Percentiles rank a stretch among this genome's conserved stretches.
These are phyloP conservation scores for Acropternis orthonyx DNA, from an alignment of 2,797 vertebrate genomes.

Conservation along the genomic window DNA sequence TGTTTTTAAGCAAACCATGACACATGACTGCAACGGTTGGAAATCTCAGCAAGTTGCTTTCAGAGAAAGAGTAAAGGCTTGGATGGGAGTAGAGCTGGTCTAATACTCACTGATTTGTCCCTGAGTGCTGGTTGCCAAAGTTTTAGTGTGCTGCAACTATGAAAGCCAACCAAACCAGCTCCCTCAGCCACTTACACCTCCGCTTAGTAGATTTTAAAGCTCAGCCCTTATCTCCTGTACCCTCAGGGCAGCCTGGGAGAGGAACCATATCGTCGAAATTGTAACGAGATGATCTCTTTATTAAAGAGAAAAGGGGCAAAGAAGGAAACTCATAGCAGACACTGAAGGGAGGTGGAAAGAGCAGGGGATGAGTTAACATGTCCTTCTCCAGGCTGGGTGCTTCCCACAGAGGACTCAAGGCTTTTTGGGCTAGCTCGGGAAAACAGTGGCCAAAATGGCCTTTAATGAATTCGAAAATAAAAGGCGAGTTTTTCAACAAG, in stretches of 20 bases:
- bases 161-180: constrained; percentile 31
- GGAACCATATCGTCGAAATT: neutral
- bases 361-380: neutral
- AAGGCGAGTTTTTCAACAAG: constrained; percentile 38
- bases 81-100: neutral
- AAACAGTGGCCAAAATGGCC: neutral
- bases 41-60: constrained; percentile 31
- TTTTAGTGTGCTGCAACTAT: constrained; percentile 38
- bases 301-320: neutral
- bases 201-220: constrained; percentile 22
- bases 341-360: neutral
- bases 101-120: neutral
- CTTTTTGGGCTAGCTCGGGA: neutral
- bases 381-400: neutral
- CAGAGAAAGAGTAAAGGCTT: neutral
- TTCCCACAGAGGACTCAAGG: neutral
- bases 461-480: constrained; percentile 29
- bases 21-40: neutral
- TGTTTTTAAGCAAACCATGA: neutral
- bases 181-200: constrained; percentile 32
- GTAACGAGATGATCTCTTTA: neutral
- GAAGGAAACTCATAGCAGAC: neutral
- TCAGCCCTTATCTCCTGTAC: constrained; percentile 15
- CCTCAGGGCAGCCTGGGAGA: constrained; percentile 31
- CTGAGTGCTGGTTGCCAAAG: constrained; percentile 33